Conservation (phyloP, 2,888 invertebrate species). For the Agrochola circellaris region DNA sequence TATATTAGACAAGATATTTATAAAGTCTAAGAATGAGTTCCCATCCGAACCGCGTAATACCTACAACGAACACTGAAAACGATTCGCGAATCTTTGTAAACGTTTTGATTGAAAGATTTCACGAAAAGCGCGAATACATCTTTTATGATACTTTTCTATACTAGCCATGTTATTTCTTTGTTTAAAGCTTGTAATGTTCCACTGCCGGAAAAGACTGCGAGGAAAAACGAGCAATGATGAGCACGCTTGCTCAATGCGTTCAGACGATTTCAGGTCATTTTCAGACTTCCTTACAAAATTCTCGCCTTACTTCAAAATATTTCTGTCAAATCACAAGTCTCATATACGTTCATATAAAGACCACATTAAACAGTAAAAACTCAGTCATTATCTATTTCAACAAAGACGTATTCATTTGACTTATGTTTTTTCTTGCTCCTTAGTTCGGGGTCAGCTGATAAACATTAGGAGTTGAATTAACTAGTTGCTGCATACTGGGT, state of each 20-base stretch:
- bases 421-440: constrained; percentile 60
- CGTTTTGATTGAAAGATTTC: background rate
- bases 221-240: too few relatives aligned
- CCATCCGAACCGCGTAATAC: background rate
- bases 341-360: constrained; percentile 17
- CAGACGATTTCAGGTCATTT: background rate
- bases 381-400: constrained; percentile 59
- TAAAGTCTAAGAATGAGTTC: background rate
- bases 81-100: background rate
- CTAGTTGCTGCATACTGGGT: constrained; percentile 52
- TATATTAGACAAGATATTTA: background rate
- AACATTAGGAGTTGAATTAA: constrained; percentile 61
- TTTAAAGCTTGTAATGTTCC: background rate
- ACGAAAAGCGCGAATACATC: background rate
- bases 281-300: background rate
- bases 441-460: constrained; percentile 62
- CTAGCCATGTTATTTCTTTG: background rate
- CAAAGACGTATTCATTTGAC: constrained; percentile 50
- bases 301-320: background rate
- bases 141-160: background rate
- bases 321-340: constrained; percentile 15
- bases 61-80: background rate
- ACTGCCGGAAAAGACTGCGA: background rate
- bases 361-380: constrained; percentile 18
- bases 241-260: too few relatives aligned